Percentiles rank a stretch among this genome's conserved stretches.
Conservation (phyloP, 2,113 vertebrate species). For the Pelecanus crispus region DNA sequence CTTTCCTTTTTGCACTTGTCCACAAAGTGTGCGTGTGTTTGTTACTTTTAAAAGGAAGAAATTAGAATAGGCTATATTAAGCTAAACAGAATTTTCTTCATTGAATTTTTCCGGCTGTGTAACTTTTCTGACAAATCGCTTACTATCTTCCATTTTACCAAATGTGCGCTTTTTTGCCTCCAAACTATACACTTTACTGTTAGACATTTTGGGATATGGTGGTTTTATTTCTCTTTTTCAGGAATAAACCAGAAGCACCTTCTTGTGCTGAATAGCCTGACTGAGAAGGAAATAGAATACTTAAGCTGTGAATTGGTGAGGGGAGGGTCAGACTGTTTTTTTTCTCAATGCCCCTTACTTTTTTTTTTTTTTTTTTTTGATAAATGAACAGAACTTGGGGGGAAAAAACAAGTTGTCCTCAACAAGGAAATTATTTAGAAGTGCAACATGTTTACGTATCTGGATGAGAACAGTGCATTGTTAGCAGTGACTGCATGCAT, state of each 20-base stretch:
- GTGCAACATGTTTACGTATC: conserved; percentile 59
- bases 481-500: conserved; percentile 77
- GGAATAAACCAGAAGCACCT: conserved; percentile 8
- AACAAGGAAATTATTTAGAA: conserved; percentile 63
- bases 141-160: background rate
- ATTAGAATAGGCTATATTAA: background rate
- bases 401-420: conserved; percentile 6
- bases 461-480: conserved; percentile 76
- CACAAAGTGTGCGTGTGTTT: background rate
- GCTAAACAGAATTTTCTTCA: background rate
- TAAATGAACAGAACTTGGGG: background rate
- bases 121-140: background rate
- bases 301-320: background rate
- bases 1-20: background rate
- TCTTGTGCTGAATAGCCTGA: background rate
- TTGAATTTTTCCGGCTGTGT: background rate
- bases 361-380: conserved; percentile 5
- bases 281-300: background rate
- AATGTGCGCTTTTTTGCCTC: background rate
- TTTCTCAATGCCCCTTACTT: background rate
- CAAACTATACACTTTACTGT: conserved; percentile 13
- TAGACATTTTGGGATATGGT: background rate
- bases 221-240: conserved; percentile 23
- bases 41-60: background rate
- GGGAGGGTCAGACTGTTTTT: background rate